phyloP scores from a whole-genome alignment of 2,888 invertebrate genomes.

The Latrodectus hesperus region DNA sequence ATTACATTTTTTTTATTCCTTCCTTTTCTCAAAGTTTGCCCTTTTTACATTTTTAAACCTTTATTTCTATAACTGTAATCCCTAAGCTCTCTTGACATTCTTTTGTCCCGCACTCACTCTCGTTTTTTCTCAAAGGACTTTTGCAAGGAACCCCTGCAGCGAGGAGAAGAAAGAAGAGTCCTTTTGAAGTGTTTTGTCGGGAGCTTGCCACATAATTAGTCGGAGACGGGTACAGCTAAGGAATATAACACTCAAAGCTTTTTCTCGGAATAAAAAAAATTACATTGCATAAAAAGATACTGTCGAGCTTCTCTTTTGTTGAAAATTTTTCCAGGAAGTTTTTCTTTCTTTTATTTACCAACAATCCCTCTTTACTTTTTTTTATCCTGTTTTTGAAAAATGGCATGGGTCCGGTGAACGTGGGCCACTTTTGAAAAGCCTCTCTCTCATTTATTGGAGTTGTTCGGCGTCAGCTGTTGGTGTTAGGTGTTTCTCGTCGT shows the following conservation, averaged over 20 bases:
- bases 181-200: constrained; percentile 55
- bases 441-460: constrained; percentile 61
- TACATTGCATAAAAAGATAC: constrained; percentile 8
- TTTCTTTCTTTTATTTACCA: constrained; percentile 53
- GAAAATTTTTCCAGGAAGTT: constrained; percentile 25
- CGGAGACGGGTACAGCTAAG: not conserved
- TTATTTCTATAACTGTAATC: constrained; percentile 29
- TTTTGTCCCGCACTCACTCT: constrained; percentile 53
- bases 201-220: constrained; percentile 60
- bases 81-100: constrained; percentile 15
- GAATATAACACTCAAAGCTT: constrained; percentile 60
- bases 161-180: constrained; percentile 28
- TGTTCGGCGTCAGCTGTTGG: constrained; percentile 67
- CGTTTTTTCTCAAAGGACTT: constrained; percentile 54
- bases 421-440: constrained; percentile 27
- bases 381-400: constrained; percentile 25
- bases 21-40: not conserved
- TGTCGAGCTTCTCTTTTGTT: constrained; percentile 51
- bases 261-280: constrained; percentile 35
- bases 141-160: constrained; percentile 36
- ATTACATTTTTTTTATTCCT: constrained; percentile 12
- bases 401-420: constrained; percentile 15
- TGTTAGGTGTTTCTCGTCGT: constrained; percentile 57
- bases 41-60: constrained; percentile 4
- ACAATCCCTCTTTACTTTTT: constrained; percentile 52